A percentile compares a stretch with the other conserved stretches of the same genome.
Conservation (phyloP, 2,113 vertebrate genomes). For the Scolopax mira region DNA sequence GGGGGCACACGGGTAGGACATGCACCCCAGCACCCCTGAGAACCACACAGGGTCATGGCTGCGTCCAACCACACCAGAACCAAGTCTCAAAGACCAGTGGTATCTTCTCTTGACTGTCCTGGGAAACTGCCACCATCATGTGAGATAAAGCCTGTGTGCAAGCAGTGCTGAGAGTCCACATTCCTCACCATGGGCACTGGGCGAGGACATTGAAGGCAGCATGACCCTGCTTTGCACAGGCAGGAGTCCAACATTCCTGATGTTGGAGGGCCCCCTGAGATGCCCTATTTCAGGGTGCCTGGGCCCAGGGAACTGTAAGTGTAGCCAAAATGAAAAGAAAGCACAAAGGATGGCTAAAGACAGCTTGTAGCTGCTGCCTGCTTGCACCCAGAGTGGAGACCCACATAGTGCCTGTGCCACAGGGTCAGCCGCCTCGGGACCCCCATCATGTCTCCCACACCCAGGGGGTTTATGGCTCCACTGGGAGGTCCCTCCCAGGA, state of each 20-base stretch:
- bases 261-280: background rate
- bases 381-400: background rate
- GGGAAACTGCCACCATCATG: background rate
- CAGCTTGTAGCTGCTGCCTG: background rate
- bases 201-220: fast-evolving
- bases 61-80: background rate
- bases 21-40: too few relatives aligned
- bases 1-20: background rate
- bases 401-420: background rate
- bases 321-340: background rate
- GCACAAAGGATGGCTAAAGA: background rate
- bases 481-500: background rate
- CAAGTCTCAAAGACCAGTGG: background rate
- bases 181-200: background rate
- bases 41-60: fast-evolving
- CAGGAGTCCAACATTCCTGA: background rate
- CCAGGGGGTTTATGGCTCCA: background rate
- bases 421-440: background rate
- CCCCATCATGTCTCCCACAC: fast-evolving
- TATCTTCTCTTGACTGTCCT: background rate
- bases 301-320: background rate
- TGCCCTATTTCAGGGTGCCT: background rate
- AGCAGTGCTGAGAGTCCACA: background rate
- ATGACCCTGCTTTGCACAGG: background rate
- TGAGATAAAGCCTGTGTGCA: background rate